Base-by-base conservation (phyloP, 2,113 vertebrate genomes). In the Psittacula cyanocephala region DNA sequence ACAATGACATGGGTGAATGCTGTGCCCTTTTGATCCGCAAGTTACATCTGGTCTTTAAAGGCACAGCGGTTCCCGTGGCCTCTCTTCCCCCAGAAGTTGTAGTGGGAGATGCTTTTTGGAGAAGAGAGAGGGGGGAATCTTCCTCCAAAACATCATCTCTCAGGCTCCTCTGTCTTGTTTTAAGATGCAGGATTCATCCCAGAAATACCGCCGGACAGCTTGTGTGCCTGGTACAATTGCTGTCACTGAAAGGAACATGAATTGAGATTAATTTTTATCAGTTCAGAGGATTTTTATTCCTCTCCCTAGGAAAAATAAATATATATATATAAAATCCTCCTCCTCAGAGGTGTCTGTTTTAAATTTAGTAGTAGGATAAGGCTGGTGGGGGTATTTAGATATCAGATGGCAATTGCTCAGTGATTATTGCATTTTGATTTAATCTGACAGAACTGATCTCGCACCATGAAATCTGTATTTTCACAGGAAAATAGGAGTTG, bases 221-320 rank as follows among this genome's bases (percentile, higher is more conserved):
- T 95, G 93, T 93, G 94, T 27, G 88, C 95, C 88, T 93, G 94
- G 80, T 94, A 93, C 88, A 81, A 46, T 96, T 8, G 39, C 92
- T 97, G 95, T 97, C 44, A 67, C 81, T 81, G 95, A 97, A 97
- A 95, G 75, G 91, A 97, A 96, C 94, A 88, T 75, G 96, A 96
- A 97, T 93, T 93, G 91, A 95, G 97, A 97, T 96, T 97, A 96
- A 96, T 97, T 97, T 96, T 96, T 88, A 96, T 97, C 95, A 97
- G 91, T 97, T 96, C 95, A 95, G 83, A 97, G 96, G 89, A 95
- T 93, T 96, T 94, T 92, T 93, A 84, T 96, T 84, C 70, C 65
- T 96, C 67, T 96, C 70, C 43, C 47, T 72, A 69, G 59, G 62
- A 74, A 91, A 81, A 92, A 14, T n/a, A 57, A 22, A 57, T 57